These are phyloP conservation scores for Colinus virginianus DNA, from an alignment of 2,113 vertebrate genomes.

Conservation along the genomic window DNA sequence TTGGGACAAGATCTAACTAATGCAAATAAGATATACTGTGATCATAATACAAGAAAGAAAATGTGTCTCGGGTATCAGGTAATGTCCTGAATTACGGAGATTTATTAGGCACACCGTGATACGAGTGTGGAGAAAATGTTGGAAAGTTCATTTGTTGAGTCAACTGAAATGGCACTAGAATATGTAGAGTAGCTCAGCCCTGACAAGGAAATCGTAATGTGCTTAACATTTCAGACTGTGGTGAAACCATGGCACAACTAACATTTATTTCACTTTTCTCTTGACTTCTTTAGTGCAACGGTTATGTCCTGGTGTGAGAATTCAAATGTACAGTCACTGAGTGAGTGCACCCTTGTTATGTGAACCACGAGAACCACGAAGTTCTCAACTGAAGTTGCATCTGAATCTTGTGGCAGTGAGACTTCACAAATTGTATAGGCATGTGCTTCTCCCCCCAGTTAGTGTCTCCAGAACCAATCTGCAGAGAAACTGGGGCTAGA, in stretches of 20 bases:
- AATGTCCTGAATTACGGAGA: constrained; percentile 77
- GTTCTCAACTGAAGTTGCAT: not conserved
- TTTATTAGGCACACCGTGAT: constrained; percentile 74
- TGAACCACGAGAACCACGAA: not conserved
- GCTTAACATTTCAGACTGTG: constrained; percentile 1
- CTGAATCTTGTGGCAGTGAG: not conserved
- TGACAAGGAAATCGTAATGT: constrained; percentile 23
- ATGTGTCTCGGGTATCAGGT: constrained; percentile 73
- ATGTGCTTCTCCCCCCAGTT: not conserved
- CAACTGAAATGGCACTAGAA: constrained; percentile 69
- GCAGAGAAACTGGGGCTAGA: not conserved
- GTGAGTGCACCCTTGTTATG: not conserved
- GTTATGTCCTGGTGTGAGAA: not conserved
- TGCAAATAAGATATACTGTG: constrained; percentile 72
- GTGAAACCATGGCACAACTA: not conserved
- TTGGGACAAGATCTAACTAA: constrained; percentile 61
- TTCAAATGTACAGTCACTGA: not conserved
- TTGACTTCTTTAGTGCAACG: fast-evolving
- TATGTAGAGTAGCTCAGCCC: constrained; percentile 57
- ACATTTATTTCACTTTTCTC: not conserved
- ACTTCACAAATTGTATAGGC: not conserved
- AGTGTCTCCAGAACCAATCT: not conserved
- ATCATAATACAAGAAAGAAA: constrained; percentile 76
- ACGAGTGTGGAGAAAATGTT: constrained; percentile 54
- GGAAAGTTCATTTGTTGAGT: constrained; percentile 69